A percentile compares a stretch with the other conserved stretches of the same genome.
Conservation (phyloP, 2,113 vertebrate species). For the Penelope pileata region DNA sequence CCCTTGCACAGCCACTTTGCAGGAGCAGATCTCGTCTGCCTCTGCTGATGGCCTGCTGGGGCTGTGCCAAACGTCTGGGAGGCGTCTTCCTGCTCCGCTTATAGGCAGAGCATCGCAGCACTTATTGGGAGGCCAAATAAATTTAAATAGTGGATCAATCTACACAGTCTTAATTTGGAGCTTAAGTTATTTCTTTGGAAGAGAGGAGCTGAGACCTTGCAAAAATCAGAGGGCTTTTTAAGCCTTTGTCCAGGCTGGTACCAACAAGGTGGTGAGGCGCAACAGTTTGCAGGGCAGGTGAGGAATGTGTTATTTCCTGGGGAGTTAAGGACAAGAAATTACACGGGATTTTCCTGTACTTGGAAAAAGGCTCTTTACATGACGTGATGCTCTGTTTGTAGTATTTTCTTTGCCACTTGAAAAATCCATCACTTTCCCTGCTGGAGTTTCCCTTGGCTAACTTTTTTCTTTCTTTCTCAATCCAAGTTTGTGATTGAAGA, state of each 20-base stretch:
- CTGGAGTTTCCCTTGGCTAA: not conserved
- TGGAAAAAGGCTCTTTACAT: not conserved
- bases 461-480: not conserved
- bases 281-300: not conserved
- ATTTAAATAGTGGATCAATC: slow-evolving; percentile 4
- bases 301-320: not conserved
- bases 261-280: rapidly evolving
- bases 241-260: not conserved
- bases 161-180: not conserved
- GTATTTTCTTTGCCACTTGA: not conserved
- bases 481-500: not conserved
- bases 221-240: not conserved
- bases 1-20: slow-evolving; percentile 11
- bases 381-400: not conserved
- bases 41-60: slow-evolving; percentile 64
- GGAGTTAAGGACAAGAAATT: not conserved
- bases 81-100: slow-evolving; percentile 56
- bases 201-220: not conserved
- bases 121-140: slow-evolving; percentile 30
- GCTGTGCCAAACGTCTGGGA: slow-evolving; percentile 56
- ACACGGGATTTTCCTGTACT: not conserved
- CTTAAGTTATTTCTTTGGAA: not conserved
- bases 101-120: not conserved
- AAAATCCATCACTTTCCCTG: not conserved
- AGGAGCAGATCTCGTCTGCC: slow-evolving; percentile 48